Evolutionary conservation across 1,140 invertebrate genomes (phyloP).

Genomic region (Holcopasites calliopsidis): DNA sequence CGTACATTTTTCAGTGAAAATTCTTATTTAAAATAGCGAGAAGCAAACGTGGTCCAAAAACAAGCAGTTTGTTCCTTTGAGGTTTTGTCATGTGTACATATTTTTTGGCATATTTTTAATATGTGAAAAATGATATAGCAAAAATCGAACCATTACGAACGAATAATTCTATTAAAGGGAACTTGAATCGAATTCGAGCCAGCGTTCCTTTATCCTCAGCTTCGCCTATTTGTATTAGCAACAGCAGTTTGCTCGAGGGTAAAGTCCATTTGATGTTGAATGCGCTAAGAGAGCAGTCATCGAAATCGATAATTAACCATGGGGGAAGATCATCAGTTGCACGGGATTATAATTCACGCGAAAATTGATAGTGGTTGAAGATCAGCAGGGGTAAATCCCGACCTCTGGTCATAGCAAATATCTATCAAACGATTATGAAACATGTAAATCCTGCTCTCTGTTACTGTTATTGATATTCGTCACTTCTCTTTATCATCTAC

Average conservation of each 20-base stretch:
- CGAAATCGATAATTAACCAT: conserved; percentile 14
- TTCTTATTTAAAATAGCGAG: no score
- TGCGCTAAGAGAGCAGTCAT: not conserved
- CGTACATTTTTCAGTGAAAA: no score
- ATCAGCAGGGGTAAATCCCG: not conserved
- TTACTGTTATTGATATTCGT: no score
- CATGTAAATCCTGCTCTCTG: no score
- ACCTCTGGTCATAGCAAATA: not conserved
- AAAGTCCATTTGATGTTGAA: not conserved
- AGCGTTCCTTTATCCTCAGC: not conserved
- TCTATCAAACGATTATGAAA: not conserved
- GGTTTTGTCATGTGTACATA: no score
- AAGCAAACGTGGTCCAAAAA: no score
- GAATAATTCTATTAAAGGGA: not conserved
- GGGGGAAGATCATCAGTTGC: not conserved
- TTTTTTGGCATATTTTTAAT: no score
- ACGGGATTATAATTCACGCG: conserved; percentile 11
- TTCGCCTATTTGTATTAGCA: not conserved
- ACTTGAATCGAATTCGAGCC: not conserved
- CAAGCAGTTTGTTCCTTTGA: no score
- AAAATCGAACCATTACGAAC: no score
- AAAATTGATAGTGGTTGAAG: not conserved
- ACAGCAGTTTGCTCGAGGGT: not conserved
- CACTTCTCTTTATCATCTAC: no score
- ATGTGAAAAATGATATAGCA: not conserved